phyloP scores from a whole-genome alignment of 2,113 vertebrate genomes.

The Ailurus styani region DNA sequence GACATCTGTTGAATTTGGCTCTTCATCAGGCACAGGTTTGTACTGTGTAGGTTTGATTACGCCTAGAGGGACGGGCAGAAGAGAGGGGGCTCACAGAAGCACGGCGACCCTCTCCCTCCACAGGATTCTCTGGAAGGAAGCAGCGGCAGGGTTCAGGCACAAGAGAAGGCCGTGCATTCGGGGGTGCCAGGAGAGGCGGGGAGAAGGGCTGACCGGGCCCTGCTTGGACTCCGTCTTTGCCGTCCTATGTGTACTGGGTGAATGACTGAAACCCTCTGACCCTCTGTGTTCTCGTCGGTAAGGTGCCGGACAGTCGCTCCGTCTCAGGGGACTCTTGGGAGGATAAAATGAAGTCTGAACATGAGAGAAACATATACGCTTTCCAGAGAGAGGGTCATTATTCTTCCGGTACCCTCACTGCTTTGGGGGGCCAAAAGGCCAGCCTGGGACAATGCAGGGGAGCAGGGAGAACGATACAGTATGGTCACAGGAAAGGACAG shows the following conservation, averaged over 20 bases:
- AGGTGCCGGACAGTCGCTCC: neutral
- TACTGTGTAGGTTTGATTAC: constrained; percentile 97
- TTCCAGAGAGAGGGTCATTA: neutral
- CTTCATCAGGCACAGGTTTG: constrained; percentile 95
- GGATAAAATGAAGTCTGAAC: neutral
- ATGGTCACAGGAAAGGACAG: neutral
- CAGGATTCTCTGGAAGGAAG: neutral
- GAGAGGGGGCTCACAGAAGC: neutral
- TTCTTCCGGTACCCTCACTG: neutral
- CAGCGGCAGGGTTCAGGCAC: fast-evolving
- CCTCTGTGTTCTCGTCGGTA: fast-evolving
- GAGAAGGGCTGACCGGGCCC: neutral
- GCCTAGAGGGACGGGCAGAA: constrained; percentile 79
- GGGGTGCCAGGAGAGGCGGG: fast-evolving
- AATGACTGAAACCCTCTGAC: neutral
- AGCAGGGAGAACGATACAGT: neutral
- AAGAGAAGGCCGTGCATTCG: fast-evolving
- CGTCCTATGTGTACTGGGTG: neutral
- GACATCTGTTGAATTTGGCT: constrained; percentile 94
- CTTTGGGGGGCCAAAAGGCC: neutral
- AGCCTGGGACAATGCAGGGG: neutral
- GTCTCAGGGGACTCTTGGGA: neutral
- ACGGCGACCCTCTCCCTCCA: neutral
- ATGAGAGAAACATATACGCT: neutral
- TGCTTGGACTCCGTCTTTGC: neutral